phyloP scores from a whole-genome alignment of 2,888 invertebrate genomes.

The Bombyx huttoni region DNA sequence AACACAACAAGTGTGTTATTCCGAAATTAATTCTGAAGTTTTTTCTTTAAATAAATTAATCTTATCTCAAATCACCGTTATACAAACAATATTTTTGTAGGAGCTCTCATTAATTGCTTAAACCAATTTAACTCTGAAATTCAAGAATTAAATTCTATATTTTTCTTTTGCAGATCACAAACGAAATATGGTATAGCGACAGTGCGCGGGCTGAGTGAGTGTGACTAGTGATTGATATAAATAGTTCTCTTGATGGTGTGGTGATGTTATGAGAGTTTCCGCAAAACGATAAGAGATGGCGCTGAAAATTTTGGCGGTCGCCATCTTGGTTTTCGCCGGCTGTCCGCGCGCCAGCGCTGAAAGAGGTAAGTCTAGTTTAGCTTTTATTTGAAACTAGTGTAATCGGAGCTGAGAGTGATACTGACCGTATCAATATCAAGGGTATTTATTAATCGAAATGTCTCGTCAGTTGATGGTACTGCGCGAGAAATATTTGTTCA shows the following conservation, averaged over 20 bases:
- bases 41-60: no score
- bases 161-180: slow-evolving; percentile 16
- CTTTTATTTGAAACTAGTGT: not conserved
- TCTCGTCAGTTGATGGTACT: no score
- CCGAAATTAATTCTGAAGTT: no score
- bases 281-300: slow-evolving; percentile 25
- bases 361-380: slow-evolving; percentile 20
- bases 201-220: slow-evolving; percentile 4
- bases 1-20: no score
- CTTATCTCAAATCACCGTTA: no score
- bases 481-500: no score
- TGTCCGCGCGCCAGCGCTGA: slow-evolving; percentile 21
- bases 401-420: no score
- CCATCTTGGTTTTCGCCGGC: slow-evolving; percentile 21
- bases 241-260: slow-evolving; percentile 11
- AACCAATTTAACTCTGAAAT: no score
- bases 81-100: no score
- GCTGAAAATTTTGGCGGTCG: slow-evolving; percentile 23
- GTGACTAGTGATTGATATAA: slow-evolving; percentile 5
- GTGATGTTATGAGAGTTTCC: slow-evolving; percentile 25
- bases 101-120: no score
- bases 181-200: slow-evolving; percentile 8
- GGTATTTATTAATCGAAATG: no score
- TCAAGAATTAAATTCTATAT: not conserved
- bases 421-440: no score